phyloP scores from a whole-genome alignment of 1,140 invertebrate genomes.

The Aphelinus certus region DNA sequence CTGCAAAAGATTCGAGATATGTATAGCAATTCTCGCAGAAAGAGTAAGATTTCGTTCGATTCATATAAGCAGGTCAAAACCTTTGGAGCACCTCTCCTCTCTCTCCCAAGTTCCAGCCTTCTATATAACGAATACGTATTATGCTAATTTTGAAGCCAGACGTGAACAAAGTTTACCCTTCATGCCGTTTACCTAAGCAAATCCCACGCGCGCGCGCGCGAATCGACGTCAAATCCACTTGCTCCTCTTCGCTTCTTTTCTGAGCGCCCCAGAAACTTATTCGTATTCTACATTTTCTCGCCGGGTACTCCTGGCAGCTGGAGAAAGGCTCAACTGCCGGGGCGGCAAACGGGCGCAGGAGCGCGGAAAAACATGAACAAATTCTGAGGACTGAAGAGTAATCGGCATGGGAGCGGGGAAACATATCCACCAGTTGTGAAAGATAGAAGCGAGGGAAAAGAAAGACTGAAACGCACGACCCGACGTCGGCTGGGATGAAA shows the following conservation, averaged over 20 bases:
- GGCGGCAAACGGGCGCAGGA: too few species aligned
- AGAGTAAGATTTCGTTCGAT: background rate
- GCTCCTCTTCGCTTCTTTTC: conserved; percentile 34
- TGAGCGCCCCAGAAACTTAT: conserved; percentile 42
- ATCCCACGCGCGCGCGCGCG: background rate
- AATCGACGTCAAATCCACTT: conserved; percentile 20
- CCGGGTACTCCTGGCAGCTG: too few species aligned
- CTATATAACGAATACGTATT: conserved; percentile 33
- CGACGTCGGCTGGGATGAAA: too few species aligned
- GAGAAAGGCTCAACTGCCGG: too few species aligned
- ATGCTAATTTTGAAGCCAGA: conserved; percentile 45
- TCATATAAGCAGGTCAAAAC: conserved; percentile 3
- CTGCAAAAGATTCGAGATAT: too few species aligned
- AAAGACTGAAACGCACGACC: too few species aligned
- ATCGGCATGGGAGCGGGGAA: too few species aligned
- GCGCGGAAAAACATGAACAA: too few species aligned
- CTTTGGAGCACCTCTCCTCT: conserved; percentile 5
- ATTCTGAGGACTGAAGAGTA: too few species aligned
- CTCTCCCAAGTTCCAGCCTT: background rate
- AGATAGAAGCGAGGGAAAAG: too few species aligned
- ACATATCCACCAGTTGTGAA: too few species aligned
- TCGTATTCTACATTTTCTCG: conserved; percentile 44
- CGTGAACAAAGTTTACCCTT: conserved; percentile 48
- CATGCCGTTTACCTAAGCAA: conserved; percentile 45
- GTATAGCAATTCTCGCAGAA: background rate